Percentiles rank a stretch among this genome's conserved stretches.
These are phyloP conservation scores for Oxyura jamaicensis DNA, from an alignment of 2,113 vertebrate species.

Conservation along the genomic window DNA sequence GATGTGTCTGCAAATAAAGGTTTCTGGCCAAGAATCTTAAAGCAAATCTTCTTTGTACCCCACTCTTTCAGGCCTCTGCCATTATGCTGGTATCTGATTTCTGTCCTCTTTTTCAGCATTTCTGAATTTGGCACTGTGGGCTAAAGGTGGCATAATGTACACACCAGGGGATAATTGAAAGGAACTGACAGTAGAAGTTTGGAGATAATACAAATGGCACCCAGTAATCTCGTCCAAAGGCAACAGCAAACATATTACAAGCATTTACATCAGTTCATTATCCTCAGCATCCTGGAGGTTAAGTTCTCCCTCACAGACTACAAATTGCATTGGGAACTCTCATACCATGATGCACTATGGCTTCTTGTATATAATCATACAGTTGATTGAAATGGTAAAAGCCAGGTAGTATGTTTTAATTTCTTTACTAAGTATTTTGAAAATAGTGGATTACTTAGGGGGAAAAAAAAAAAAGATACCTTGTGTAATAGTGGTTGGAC, in stretches of 20 bases:
- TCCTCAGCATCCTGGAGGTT: neutral
- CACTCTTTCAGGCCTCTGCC: neutral
- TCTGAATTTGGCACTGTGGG: neutral
- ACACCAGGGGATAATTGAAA: neutral
- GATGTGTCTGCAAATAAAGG: neutral
- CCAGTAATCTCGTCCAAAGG: neutral
- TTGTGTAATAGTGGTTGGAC: neutral
- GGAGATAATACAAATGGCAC: neutral
- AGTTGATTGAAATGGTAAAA: neutral
- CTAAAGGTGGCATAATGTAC: neutral
- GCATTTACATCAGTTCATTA: neutral
- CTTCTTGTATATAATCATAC: neutral
- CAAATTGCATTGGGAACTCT: neutral
- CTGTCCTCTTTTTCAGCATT: neutral
- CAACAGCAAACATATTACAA: neutral
- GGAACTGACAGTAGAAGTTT: neutral
- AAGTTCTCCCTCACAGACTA: neutral
- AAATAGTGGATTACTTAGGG: neutral
- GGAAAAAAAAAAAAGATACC: neutral
- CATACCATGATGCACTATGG: accelerated
- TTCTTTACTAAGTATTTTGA: neutral
- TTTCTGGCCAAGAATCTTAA: neutral
- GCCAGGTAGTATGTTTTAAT: neutral
- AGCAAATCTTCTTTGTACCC: neutral
- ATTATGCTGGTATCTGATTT: neutral